phyloP scores from a whole-genome alignment of 35 echinoderm and acorn worm genomes.

The Holothuria glaberrima region DNA sequence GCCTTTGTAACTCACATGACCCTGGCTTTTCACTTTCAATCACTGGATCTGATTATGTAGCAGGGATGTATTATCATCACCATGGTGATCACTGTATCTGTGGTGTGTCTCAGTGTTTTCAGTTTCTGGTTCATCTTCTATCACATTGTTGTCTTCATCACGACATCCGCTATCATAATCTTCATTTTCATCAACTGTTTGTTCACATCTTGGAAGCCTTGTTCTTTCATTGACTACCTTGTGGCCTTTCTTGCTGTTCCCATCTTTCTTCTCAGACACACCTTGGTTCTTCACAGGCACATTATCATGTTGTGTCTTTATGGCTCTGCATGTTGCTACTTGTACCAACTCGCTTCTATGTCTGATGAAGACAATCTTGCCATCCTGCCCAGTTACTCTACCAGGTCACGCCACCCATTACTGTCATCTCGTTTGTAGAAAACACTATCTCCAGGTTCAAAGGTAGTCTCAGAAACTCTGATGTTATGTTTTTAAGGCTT shows the following conservation, averaged over 20 bases:
- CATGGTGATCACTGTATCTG: background rate
- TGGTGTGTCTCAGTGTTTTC: background rate
- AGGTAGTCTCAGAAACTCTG: background rate
- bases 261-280: background rate
- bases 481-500: background rate
- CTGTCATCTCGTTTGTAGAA: slow-evolving; percentile 64
- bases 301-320: slow-evolving; percentile 8
- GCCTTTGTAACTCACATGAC: background rate
- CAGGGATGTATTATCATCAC: background rate
- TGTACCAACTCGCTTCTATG: slow-evolving; percentile 39
- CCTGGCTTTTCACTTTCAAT: background rate
- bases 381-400: slow-evolving; percentile 64
- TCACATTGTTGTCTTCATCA: background rate
- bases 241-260: background rate
- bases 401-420: slow-evolving; percentile 49
- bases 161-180: background rate
- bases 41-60: slow-evolving; percentile 2
- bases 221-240: background rate
- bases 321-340: slow-evolving; percentile 54
- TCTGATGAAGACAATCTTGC: slow-evolving; percentile 45
- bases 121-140: background rate
- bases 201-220: background rate
- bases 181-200: background rate
- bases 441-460: slow-evolving; percentile 21
- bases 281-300: background rate